A percentile compares a stretch with the other conserved stretches of the same genome.
Conservation (phyloP, 1,140 invertebrate genomes). For the Bradysia coprophila region DNA sequence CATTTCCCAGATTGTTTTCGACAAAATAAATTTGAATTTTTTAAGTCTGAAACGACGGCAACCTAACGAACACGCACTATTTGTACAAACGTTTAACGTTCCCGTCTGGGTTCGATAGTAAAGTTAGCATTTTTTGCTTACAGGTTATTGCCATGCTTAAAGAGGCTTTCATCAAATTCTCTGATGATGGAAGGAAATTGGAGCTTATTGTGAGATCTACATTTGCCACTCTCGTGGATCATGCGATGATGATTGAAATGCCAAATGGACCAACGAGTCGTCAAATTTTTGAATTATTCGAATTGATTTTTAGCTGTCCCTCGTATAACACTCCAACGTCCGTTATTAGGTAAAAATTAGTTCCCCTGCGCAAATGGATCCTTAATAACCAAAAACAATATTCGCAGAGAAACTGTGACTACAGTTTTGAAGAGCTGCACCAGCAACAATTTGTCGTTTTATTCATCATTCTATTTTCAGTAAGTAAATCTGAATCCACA, state of each 20-base stretch:
- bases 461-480: slow-evolving; percentile 21
- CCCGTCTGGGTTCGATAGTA: neutral
- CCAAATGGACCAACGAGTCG: slow-evolving; percentile 13
- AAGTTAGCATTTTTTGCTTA: neutral
- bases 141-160: slow-evolving; percentile 11
- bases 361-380: neutral
- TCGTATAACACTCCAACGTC: slow-evolving; percentile 5
- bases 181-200: slow-evolving; percentile 1
- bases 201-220: slow-evolving; percentile 9
- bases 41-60: slow-evolving; percentile 15
- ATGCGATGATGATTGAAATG: slow-evolving; percentile 19
- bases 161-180: slow-evolving; percentile 9
- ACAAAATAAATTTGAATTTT: slow-evolving; percentile 13
- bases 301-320: slow-evolving; percentile 5
- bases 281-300: slow-evolving; percentile 12
- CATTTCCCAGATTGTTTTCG: slow-evolving; percentile 10
- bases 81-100: slow-evolving; percentile 2
- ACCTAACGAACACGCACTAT: slow-evolving; percentile 11
- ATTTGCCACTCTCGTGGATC: slow-evolving; percentile 13
- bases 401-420: slow-evolving; percentile 5
- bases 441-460: slow-evolving; percentile 18
- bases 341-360: neutral
- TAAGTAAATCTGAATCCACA: slow-evolving; percentile 7
- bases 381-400: neutral
- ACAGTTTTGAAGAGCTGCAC: slow-evolving; percentile 11